Percentiles rank a stretch among this genome's conserved stretches.
Conservation (phyloP, 1,140 invertebrate species). For the Drosophila micromelanica region DNA sequence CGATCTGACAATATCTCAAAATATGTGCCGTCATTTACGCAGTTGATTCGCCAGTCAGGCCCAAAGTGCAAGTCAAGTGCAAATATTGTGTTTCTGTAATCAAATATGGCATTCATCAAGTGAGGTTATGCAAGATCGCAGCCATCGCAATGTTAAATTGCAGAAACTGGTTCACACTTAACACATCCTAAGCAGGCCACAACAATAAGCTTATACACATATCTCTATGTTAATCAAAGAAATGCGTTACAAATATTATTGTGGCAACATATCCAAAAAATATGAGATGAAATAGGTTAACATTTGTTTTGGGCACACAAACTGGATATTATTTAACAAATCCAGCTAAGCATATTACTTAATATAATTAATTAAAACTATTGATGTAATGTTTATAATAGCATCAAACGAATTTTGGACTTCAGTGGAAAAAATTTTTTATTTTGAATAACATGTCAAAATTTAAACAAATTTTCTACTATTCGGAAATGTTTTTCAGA, state of each 20-base stretch:
- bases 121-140: constrained; percentile 9
- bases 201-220: too few species aligned
- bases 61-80: constrained; percentile 41
- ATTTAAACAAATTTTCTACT: too few species aligned
- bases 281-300: too few species aligned
- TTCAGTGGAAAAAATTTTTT: too few species aligned
- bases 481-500: too few species aligned
- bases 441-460: too few species aligned
- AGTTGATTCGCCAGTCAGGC: not conserved
- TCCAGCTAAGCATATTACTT: too few species aligned
- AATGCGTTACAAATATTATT: not conserved
- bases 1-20: too few species aligned
- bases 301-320: not conserved
- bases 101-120: constrained; percentile 17
- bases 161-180: constrained; percentile 16
- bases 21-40: not conserved
- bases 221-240: not conserved
- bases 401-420: too few species aligned
- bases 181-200: not conserved
- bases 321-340: too few species aligned
- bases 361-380: too few species aligned
- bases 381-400: too few species aligned
- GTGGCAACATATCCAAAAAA: not conserved
- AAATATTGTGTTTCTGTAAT: constrained; percentile 21
- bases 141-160: not conserved